Evolutionary conservation across 1,140 invertebrate species (phyloP), one percentile per base, ranked within the genome.

Genomic region (Protaetia brevitarsis): DNA sequence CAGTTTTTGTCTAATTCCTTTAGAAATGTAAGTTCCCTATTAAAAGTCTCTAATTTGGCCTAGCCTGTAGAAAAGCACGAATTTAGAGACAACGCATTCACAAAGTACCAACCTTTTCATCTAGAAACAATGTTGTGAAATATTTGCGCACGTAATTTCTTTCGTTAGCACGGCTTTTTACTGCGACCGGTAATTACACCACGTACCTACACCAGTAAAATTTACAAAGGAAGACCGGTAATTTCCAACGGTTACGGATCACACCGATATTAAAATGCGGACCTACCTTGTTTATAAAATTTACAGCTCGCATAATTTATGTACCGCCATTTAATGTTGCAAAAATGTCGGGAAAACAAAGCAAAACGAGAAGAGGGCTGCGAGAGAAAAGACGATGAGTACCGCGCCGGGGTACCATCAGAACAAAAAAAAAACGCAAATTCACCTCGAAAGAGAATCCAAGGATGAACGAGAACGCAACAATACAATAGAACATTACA

Each of bases 271-370:
- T 45, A 45, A 45, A 45, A 45, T 45, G 13, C n/a, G 41, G 19
- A 19, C 41, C 41, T 45, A 45, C 41, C 41, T 45, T 19, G 16
- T 45, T 45, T 45, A 45, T 45, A 13, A 45, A 45, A 45, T 45
- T 45, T 45, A 45, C 41, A 45, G 41, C 41, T 45, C 41, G 41
- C 41, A 45, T 45, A 45, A 45, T 45, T 45, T 45, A 45, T 45
- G 41, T 45, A 45, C 41, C 41, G 41, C 13, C 41, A 45, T 16
- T 45, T 45, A 45, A 45, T 45, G 16, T 21, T 13, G 41, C 41
- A 45, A 45, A 45, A 13, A 37, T 45, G 13, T 45, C 41, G 4
- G 16, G n/a, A 45, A 45, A 45, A 45, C 41, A 45, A 45, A 16
- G 41, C 41, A 45, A 45, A 45, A 45, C 7, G 16, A 45, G 41